Percentiles rank a stretch among this genome's conserved stretches.
These are phyloP conservation scores for Romanogobio albipinnatus DNA, from an alignment of 2,113 vertebrate genomes.

Conservation along the genomic window DNA sequence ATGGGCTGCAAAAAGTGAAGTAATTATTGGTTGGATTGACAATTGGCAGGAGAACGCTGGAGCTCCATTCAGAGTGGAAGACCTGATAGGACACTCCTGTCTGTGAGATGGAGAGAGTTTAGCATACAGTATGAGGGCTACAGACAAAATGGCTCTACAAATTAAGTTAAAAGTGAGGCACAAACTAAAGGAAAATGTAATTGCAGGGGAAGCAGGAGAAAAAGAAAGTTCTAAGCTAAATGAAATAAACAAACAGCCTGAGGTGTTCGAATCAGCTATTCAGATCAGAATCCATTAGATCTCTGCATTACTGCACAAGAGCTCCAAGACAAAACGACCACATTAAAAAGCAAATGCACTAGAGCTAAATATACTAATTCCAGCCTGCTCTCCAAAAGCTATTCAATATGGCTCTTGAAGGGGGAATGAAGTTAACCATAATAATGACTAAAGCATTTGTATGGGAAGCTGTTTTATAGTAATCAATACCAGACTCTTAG, in stretches of 20 bases:
- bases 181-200: not conserved
- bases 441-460: conserved; percentile 24
- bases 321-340: not conserved
- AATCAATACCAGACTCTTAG: conserved; percentile 18
- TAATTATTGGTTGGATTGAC: not conserved
- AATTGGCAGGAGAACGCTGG: conserved; percentile 28
- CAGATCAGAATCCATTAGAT: conserved; percentile 16
- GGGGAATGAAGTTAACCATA: not conserved
- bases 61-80: conserved; percentile 29
- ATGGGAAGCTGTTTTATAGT: conserved; percentile 12
- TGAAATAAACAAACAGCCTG: conserved; percentile 21
- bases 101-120: conserved; percentile 10
- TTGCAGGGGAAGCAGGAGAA: not conserved
- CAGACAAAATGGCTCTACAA: not conserved
- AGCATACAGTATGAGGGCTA: not conserved
- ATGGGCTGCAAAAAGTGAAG: not conserved
- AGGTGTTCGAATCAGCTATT: conserved; percentile 11
- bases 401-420: conserved; percentile 19
- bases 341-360: conserved; percentile 30
- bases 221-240: conserved; percentile 8
- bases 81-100: conserved; percentile 47
- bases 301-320: conserved; percentile 7
- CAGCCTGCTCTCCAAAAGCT: not conserved
- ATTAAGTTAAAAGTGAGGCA: not conserved
- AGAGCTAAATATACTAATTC: conserved; percentile 20